Evolutionary conservation across 1,140 invertebrate species (phyloP).

Genomic region (Cydia fagiglandana): DNA sequence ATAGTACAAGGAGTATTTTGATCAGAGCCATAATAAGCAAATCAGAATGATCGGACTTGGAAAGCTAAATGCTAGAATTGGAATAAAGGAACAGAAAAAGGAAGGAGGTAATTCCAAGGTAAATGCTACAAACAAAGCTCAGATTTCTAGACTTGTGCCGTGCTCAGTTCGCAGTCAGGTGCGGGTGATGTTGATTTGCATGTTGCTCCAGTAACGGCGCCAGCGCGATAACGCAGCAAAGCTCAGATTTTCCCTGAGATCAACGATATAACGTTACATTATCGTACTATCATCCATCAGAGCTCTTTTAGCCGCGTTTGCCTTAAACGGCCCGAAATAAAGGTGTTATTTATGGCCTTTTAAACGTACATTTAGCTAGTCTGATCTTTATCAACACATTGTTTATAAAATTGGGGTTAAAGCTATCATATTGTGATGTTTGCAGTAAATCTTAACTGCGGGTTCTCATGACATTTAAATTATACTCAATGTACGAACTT

Average conservation of each 20-base stretch:
- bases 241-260: constrained; percentile 51
- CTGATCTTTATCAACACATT: constrained; percentile 17
- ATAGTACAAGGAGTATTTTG: too few relatives aligned
- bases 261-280: constrained; percentile 45
- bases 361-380: constrained; percentile 16
- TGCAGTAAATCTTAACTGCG: background rate
- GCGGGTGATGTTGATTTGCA: constrained; percentile 47
- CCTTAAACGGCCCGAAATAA: constrained; percentile 41
- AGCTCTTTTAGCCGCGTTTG: constrained; percentile 45
- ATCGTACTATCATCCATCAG: constrained; percentile 43
- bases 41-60: too few relatives aligned
- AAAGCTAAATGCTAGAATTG: too few relatives aligned
- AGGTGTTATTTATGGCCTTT: constrained; percentile 22
- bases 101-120: too few relatives aligned
- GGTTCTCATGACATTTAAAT: background rate
- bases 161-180: constrained; percentile 33
- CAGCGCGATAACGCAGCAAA: constrained; percentile 50
- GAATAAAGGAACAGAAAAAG: too few relatives aligned
- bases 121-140: too few relatives aligned
- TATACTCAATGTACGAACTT: background rate
- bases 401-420: constrained; percentile 20
- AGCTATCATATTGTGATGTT: background rate
- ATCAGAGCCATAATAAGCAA: too few relatives aligned
- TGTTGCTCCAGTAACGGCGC: constrained; percentile 50
- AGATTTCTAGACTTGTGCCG: constrained; percentile 1